Evolutionary conservation across 2,113 vertebrate genomes (phyloP).

Genomic region (Corynorhinus townsendii): DNA sequence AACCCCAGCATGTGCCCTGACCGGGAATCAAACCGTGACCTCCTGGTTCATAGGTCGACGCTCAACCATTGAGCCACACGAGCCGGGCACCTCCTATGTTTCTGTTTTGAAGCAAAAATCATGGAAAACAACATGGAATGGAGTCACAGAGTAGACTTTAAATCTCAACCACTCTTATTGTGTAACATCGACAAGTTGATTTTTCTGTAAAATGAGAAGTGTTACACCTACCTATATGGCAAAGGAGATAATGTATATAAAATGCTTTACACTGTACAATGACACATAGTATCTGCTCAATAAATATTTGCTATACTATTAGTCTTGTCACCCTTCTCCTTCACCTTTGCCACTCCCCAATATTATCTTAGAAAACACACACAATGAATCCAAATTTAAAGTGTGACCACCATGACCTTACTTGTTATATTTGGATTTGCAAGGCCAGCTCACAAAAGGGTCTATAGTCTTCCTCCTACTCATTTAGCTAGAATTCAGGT

Average conservation of each 20-base stretch:
- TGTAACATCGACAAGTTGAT: background rate
- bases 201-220: background rate
- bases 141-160: background rate
- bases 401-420: background rate
- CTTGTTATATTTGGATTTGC: background rate
- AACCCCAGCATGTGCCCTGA: too few species aligned
- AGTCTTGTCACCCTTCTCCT: background rate
- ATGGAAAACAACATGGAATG: background rate
- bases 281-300: background rate
- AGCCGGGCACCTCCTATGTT: background rate
- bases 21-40: too few species aligned
- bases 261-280: background rate
- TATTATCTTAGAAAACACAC: background rate
- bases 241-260: background rate
- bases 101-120: background rate
- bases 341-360: background rate
- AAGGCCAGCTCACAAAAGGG: background rate
- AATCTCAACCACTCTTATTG: background rate
- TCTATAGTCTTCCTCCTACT: background rate
- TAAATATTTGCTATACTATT: background rate
- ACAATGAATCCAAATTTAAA: background rate
- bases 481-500: background rate
- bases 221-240: background rate
- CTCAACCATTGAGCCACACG: too few species aligned
- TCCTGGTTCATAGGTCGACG: too few species aligned